These are phyloP conservation scores for Enteromius anoplus DNA, from an alignment of 2,797 vertebrate species.

Conservation along the genomic window DNA sequence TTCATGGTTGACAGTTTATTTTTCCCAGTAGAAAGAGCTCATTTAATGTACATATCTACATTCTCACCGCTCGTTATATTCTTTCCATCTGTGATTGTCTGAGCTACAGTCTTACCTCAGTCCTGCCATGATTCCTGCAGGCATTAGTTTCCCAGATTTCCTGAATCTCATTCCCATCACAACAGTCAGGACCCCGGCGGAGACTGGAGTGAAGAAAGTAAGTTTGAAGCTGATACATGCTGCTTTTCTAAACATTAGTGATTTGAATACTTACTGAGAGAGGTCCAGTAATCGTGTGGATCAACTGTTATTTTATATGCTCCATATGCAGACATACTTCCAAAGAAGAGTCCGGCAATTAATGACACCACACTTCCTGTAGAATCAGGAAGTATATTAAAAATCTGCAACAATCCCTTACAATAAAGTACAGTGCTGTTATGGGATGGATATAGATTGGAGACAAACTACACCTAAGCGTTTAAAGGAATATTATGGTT, in stretches of 20 bases:
- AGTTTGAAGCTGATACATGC: not conserved
- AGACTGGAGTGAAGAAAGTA: slow-evolving; percentile 70
- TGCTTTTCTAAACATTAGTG: not conserved
- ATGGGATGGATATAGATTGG: not conserved
- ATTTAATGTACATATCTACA: no score
- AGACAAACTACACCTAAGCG: not conserved
- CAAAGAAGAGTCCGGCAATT: slow-evolving; percentile 86
- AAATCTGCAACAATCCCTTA: not conserved
- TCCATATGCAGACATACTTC: slow-evolving; percentile 84
- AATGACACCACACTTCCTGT: slow-evolving; percentile 89
- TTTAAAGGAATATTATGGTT: not conserved
- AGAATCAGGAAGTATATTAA: not conserved
- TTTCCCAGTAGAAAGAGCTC: no score
- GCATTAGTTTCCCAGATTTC: slow-evolving; percentile 89
- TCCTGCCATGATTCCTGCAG: slow-evolving; percentile 85
- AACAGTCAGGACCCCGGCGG: slow-evolving; percentile 81
- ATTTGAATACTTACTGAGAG: slow-evolving; percentile 80
- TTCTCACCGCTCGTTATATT: no score
- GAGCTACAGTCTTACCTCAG: slow-evolving; percentile 80
- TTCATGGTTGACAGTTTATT: no score
- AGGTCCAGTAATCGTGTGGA: slow-evolving; percentile 82
- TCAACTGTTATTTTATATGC: slow-evolving; percentile 83
- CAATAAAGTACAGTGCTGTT: not conserved
- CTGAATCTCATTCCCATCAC: slow-evolving; percentile 93
- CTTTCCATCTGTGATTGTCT: not conserved